These are phyloP conservation scores for Paragorgia papillata DNA, from an alignment of 92 coral and sea anemone genomes.

Conservation along the genomic window DNA sequence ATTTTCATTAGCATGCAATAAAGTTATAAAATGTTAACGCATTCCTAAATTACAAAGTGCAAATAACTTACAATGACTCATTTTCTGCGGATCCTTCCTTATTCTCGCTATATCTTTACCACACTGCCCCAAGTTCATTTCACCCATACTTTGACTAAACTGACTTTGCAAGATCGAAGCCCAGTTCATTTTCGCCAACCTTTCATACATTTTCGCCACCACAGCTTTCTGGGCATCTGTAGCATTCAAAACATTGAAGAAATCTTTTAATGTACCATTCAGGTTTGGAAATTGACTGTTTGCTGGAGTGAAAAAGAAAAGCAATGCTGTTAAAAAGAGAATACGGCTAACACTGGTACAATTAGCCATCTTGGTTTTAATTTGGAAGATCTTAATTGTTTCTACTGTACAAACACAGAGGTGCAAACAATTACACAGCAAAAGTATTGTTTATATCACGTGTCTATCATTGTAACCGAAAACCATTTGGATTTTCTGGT, in stretches of 20 bases:
- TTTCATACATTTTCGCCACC: not conserved
- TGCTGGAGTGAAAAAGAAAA: conserved; percentile 1
- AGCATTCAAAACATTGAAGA: not conserved
- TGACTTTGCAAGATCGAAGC: not conserved
- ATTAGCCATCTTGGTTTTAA: no score
- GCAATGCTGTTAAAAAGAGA: not conserved
- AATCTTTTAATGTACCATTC: not conserved
- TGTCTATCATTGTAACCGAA: no score
- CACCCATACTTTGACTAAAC: not conserved
- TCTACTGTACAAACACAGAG: no score
- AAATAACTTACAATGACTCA: no score
- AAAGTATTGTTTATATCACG: no score
- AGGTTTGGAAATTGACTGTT: not conserved
- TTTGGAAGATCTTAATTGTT: no score
- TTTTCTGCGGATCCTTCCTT: no score
- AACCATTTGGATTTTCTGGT: no score
- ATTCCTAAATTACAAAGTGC: no score
- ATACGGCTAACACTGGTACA: not conserved
- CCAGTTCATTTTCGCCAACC: not conserved
- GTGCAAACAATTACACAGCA: no score
- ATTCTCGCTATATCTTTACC: not conserved
- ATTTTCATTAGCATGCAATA: no score
- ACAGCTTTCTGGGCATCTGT: not conserved
- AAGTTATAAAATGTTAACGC: no score
- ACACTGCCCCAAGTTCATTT: not conserved